These are phyloP conservation scores for Marasmarcha lunaedactyla DNA, from an alignment of 2,888 invertebrate genomes.

Conservation along the genomic window DNA sequence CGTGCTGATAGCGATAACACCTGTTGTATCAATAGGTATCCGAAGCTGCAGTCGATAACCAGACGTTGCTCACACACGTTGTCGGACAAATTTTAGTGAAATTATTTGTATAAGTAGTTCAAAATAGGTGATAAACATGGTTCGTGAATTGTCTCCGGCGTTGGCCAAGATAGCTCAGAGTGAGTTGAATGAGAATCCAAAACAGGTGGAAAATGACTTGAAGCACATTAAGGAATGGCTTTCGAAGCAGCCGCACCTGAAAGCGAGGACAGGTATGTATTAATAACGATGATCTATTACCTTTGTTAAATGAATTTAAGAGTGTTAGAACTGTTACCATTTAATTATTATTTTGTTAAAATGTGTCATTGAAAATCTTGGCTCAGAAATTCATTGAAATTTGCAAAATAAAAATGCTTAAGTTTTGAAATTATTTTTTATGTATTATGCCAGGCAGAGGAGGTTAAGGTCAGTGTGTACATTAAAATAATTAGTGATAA, in stretches of 20 bases:
- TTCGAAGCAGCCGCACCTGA: conserved; percentile 62
- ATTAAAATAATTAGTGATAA: too few species aligned
- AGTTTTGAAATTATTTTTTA: too few species aligned
- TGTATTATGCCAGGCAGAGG: too few species aligned
- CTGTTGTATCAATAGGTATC: neutral
- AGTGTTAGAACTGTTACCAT: too few species aligned
- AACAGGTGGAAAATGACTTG: conserved; percentile 43
- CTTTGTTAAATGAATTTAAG: too few species aligned
- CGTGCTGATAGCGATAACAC: neutral
- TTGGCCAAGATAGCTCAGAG: conserved; percentile 53
- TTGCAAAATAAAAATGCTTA: too few species aligned
- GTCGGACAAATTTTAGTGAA: conserved; percentile 14
- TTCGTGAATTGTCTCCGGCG: conserved; percentile 47
- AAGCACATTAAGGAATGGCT: conserved; percentile 62
- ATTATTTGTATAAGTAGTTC: neutral
- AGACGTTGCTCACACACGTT: conserved; percentile 16
- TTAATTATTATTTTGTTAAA: too few species aligned
- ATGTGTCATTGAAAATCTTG: too few species aligned
- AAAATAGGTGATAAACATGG: conserved; percentile 23
- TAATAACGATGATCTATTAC: too few species aligned
- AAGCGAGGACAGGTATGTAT: conserved; percentile 62
- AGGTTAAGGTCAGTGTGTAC: too few species aligned
- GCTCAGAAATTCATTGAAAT: too few species aligned
- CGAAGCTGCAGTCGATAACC: conserved; percentile 21
- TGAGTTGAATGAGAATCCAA: conserved; percentile 62